Conservation (phyloP, 2,797 vertebrate species). For the Poeciliopsis presidionis region DNA sequence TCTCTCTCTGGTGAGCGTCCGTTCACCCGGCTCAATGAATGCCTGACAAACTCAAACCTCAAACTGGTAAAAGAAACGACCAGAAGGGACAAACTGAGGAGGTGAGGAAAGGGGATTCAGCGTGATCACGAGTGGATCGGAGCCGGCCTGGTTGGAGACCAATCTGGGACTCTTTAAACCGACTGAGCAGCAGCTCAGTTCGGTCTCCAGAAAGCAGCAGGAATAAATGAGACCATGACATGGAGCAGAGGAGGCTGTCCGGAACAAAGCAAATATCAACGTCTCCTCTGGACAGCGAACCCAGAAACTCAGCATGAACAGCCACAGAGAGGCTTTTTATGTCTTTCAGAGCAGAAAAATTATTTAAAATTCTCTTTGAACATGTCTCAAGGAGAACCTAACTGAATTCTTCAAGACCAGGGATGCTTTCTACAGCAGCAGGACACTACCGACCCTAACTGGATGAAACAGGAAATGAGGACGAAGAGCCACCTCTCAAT, state of each 20-base stretch:
- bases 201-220: conserved; percentile 5
- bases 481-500: neutral
- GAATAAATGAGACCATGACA: conserved; percentile 62
- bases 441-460: neutral
- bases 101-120: conserved; percentile 70
- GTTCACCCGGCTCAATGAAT: conserved; percentile 76
- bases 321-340: neutral
- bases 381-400: too few species aligned
- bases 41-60: conserved; percentile 75
- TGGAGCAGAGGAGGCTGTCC: neutral
- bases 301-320: neutral
- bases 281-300: neutral
- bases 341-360: neutral
- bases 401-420: neutral
- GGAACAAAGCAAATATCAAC: neutral
- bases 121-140: conserved; percentile 73
- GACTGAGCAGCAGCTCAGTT: neutral
- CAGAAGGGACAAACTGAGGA: conserved; percentile 63
- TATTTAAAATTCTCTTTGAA: too few species aligned
- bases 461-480: neutral
- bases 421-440: neutral
- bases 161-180: conserved; percentile 43
- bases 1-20: conserved; percentile 74
- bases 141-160: conserved; percentile 62
- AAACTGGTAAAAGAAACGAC: conserved; percentile 67